Conservation (phyloP, 1,140 invertebrate genomes). For the Eurosta solidaginis region DNA sequence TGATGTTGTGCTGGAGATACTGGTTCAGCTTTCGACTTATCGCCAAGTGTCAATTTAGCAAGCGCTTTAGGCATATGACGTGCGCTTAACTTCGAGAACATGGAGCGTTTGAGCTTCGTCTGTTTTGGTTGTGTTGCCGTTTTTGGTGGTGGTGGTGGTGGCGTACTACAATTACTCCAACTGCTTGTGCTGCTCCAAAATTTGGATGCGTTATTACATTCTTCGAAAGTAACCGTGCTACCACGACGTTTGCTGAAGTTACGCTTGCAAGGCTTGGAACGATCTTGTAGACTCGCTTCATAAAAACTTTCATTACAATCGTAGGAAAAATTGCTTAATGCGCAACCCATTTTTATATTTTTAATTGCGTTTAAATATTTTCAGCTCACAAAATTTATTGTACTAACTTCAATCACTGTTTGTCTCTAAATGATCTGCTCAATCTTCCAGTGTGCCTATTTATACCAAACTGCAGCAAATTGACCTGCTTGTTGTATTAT, state of each 20-base stretch:
- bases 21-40: not conserved
- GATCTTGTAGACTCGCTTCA: not conserved
- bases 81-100: not conserved
- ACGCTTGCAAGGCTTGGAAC: not conserved
- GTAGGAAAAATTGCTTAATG: not conserved
- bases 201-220: not conserved
- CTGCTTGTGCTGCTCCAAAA: not conserved
- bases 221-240: not conserved
- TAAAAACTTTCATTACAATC: not conserved
- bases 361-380: not conserved
- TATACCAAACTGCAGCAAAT: not conserved
- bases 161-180: not conserved
- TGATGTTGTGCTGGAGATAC: not conserved
- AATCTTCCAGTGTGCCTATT: not conserved
- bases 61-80: not conserved
- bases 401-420: not conserved
- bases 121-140: not conserved
- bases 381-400: not conserved
- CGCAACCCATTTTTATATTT: conserved; percentile 16
- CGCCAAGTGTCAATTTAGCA: not conserved
- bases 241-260: not conserved
- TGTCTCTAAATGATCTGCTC: not conserved
- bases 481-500: not conserved
- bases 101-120: not conserved
- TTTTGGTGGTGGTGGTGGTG: not conserved